Evolutionary conservation across 2,888 invertebrate species (phyloP).

Genomic region (Ophioninae sp.): DNA sequence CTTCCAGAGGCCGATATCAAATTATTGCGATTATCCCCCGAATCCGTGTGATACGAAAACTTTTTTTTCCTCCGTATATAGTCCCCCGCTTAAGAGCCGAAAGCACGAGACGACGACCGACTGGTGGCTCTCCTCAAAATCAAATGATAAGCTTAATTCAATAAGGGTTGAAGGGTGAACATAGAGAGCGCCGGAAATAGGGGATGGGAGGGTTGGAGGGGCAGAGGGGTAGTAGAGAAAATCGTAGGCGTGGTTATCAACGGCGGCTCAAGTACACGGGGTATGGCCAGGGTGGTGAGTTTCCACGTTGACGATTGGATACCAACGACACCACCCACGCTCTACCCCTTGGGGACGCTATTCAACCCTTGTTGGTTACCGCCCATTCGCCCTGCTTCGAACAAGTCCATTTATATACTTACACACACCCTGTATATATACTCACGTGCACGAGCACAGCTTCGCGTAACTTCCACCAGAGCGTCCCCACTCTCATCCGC

Average conservation of each 20-base stretch:
- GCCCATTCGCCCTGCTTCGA: conserved; percentile 49
- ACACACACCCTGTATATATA: neutral
- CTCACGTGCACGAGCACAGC: conserved; percentile 1
- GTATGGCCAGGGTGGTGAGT: conserved; percentile 55
- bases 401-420: neutral
- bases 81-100: conserved; percentile 74
- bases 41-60: conserved; percentile 72
- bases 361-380: conserved; percentile 41
- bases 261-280: conserved; percentile 27
- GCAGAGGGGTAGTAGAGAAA: conserved; percentile 18
- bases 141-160: conserved; percentile 82
- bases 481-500: conserved; percentile 35
- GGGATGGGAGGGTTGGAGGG: conserved; percentile 57
- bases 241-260: conserved; percentile 55
- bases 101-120: conserved; percentile 77
- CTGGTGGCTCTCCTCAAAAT: conserved; percentile 81
- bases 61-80: conserved; percentile 71
- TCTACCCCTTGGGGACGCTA: conserved; percentile 58
- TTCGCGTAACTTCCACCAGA: conserved; percentile 16
- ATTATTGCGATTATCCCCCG: conserved; percentile 80
- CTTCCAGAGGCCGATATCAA: conserved; percentile 75
- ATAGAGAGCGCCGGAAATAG: conserved; percentile 39
- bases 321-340: conserved; percentile 55
- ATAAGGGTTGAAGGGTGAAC: conserved; percentile 73
- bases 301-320: conserved; percentile 62